Percentiles rank a stretch among this genome's conserved stretches.
These are phyloP conservation scores for Acanthurus tractus DNA, from an alignment of 2,797 vertebrate species.

Conservation along the genomic window DNA sequence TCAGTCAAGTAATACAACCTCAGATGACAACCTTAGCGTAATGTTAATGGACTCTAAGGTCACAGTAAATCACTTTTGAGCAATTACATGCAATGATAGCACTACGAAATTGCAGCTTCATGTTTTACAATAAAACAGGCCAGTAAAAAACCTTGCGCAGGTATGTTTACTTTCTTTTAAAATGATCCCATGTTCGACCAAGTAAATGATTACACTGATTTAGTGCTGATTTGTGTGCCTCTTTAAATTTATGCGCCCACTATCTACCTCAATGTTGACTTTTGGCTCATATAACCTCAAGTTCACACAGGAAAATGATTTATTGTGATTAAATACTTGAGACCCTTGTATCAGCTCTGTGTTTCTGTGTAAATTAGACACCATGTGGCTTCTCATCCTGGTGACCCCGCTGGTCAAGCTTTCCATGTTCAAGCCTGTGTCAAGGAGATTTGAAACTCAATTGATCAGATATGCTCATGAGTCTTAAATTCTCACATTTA, in stretches of 20 bases:
- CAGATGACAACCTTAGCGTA: not conserved
- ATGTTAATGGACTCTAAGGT: not conserved
- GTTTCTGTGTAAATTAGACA: constrained; percentile 44
- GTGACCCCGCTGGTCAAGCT: constrained; percentile 35
- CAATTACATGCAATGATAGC: not conserved
- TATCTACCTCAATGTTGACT: constrained; percentile 70
- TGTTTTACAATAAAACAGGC: constrained; percentile 33
- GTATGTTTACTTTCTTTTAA: constrained; percentile 53
- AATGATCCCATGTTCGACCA: constrained; percentile 40
- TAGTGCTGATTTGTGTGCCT: constrained; percentile 54
- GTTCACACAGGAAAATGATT: constrained; percentile 76
- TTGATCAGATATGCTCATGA: constrained; percentile 18
- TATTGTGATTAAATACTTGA: constrained; percentile 57
- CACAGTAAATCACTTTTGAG: constrained; percentile 29
- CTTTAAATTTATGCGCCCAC: constrained; percentile 46
- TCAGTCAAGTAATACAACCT: constrained; percentile 10
- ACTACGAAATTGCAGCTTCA: constrained; percentile 16
- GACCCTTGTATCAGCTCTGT: constrained; percentile 39
- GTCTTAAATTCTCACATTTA: not conserved
- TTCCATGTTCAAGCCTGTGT: not conserved
- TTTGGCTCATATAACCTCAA: constrained; percentile 61
- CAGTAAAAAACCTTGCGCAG: constrained; percentile 20
- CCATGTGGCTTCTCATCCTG: constrained; percentile 40
- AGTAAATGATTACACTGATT: constrained; percentile 70
- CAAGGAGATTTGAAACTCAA: constrained; percentile 24